Conservation (phyloP, 1,140 invertebrate genomes). For the Drosophila parabipectinata region DNA sequence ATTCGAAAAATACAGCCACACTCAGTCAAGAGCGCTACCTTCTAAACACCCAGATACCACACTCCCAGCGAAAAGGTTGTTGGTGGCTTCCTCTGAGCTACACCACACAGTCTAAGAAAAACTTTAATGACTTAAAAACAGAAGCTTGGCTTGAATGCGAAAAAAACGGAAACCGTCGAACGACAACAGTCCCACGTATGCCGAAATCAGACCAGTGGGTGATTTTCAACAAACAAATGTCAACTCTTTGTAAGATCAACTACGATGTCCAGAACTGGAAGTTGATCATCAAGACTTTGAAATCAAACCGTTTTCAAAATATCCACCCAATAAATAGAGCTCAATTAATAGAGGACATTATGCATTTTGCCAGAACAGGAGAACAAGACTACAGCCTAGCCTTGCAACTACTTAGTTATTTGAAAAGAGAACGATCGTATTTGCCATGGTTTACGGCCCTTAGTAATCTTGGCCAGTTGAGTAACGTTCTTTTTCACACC, state of each 20-base stretch:
- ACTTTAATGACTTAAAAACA: slow-evolving; percentile 85
- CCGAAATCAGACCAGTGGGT: slow-evolving; percentile 85
- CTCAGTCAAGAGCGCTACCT: slow-evolving; percentile 29
- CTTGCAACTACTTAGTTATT: slow-evolving; percentile 87
- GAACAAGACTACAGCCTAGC: slow-evolving; percentile 87
- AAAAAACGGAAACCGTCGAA: too few species aligned
- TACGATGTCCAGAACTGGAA: slow-evolving; percentile 90
- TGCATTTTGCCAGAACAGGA: slow-evolving; percentile 89
- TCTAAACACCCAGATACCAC: not conserved
- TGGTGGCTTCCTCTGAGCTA: slow-evolving; percentile 88
- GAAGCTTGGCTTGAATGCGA: not conserved
- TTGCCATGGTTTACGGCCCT: slow-evolving; percentile 88
- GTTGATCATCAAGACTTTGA: slow-evolving; percentile 85
- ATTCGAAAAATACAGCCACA: slow-evolving; percentile 56
- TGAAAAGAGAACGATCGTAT: slow-evolving; percentile 87
- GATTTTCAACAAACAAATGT: slow-evolving; percentile 86
- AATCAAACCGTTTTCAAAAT: slow-evolving; percentile 80
- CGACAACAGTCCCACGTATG: not conserved
- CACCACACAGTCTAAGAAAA: slow-evolving; percentile 85
- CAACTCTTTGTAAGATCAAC: slow-evolving; percentile 89
- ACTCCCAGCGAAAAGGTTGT: slow-evolving; percentile 2
- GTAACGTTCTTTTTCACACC: slow-evolving; percentile 84
- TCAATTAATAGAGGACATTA: slow-evolving; percentile 91
- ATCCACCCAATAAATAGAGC: slow-evolving; percentile 90
- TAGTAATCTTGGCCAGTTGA: slow-evolving; percentile 85